Conservation (phyloP, 2,888 invertebrate genomes). For the Agapetus fuscipes region DNA sequence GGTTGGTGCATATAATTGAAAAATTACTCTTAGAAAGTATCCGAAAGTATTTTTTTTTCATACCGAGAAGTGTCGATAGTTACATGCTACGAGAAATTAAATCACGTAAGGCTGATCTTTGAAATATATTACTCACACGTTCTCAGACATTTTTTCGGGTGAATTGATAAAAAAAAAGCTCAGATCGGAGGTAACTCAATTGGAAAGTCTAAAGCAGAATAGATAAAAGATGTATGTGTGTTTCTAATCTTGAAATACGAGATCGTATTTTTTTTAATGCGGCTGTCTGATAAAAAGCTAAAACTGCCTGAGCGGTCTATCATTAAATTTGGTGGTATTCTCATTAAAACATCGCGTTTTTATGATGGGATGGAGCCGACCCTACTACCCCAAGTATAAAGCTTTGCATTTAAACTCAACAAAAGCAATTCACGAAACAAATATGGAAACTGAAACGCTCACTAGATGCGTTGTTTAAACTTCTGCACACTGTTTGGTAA, state of each 20-base stretch:
- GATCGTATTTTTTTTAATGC: conserved; percentile 6
- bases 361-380: too few relatives aligned
- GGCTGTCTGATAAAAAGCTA: conserved; percentile 1
- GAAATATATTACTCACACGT: not conserved
- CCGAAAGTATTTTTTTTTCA: not conserved
- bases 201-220: conserved; percentile 1
- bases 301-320: conserved; percentile 3
- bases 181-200: not conserved
- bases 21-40: not conserved
- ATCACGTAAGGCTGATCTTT: not conserved
- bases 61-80: too few relatives aligned
- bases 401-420: too few relatives aligned
- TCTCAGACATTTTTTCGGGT: not conserved
- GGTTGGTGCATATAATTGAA: too few relatives aligned
- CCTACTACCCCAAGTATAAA: too few relatives aligned
- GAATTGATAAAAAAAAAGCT: not conserved
- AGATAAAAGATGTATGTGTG: not conserved
- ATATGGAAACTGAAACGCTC: too few relatives aligned
- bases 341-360: not conserved
- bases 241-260: conserved; percentile 5
- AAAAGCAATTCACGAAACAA: too few relatives aligned
- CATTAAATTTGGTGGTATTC: conserved; percentile 5
- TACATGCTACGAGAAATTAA: too few relatives aligned
- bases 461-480: too few relatives aligned
- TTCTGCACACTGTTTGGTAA: too few relatives aligned